Conservation (phyloP, 2,113 vertebrate genomes). For the Myotis yumanensis region DNA sequence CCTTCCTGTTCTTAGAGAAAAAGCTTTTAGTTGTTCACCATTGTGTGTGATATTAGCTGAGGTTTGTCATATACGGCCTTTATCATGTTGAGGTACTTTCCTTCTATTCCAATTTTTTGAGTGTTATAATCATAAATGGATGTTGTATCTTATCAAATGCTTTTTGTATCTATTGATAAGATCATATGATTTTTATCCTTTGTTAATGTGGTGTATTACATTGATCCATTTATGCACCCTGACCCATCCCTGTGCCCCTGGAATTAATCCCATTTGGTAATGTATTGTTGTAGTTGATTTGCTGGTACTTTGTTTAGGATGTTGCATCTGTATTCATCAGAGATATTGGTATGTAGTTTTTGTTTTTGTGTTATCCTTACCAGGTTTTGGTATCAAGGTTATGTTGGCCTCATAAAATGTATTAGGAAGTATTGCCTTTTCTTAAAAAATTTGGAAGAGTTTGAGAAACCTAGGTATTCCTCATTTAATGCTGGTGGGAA, state of each 20-base stretch:
- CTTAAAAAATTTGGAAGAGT: background rate
- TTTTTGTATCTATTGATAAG: background rate
- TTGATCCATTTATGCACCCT: background rate
- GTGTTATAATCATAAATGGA: background rate
- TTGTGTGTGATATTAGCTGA: background rate
- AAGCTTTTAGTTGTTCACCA: background rate
- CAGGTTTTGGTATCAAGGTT: background rate
- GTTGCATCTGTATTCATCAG: background rate
- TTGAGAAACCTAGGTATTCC: background rate
- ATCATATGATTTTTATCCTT: background rate
- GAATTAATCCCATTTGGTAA: background rate
- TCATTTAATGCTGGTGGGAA: background rate
- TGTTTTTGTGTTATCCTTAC: background rate
- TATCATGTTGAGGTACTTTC: background rate
- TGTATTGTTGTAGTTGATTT: background rate
- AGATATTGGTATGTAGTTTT: background rate
- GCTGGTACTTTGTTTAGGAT: background rate
- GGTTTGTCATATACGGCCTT: background rate
- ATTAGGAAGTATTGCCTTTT: background rate
- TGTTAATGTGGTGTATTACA: background rate
- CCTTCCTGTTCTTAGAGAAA: background rate
- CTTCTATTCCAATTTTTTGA: background rate
- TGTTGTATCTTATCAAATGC: background rate
- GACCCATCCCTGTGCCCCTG: background rate
- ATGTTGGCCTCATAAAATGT: background rate